Evolutionary conservation across 2,113 vertebrate genomes (phyloP).

Genomic region (Connochaetes taurinus): DNA sequence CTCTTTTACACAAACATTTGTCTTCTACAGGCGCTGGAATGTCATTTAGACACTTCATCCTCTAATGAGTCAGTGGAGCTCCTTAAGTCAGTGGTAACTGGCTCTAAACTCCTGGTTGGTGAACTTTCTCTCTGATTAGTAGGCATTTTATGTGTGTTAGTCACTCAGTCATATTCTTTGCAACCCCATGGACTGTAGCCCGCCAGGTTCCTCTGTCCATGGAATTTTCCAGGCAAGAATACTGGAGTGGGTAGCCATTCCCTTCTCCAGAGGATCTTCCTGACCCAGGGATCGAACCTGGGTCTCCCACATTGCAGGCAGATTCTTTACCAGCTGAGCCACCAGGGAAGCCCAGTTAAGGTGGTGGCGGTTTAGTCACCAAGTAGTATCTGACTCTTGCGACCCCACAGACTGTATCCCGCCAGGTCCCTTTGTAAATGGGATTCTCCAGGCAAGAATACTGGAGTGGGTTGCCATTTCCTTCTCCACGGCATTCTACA

Average conservation of each 20-base stretch:
- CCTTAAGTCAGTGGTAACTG: background rate
- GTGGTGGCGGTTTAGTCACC: background rate
- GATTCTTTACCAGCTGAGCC: background rate
- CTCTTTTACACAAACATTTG: background rate
- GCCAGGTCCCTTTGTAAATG: background rate
- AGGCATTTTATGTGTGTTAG: background rate
- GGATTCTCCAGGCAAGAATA: background rate
- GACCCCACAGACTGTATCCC: background rate
- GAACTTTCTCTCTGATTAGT: background rate
- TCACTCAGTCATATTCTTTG: background rate
- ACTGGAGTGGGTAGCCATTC: background rate
- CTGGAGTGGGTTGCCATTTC: background rate
- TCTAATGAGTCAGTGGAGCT: background rate
- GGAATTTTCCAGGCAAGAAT: background rate
- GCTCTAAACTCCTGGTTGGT: background rate
- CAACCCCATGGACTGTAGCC: background rate
- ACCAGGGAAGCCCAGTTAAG: background rate
- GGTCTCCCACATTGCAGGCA: background rate
- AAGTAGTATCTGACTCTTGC: background rate
- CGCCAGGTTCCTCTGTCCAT: background rate
- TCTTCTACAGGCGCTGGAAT: background rate
- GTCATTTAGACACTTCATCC: background rate
- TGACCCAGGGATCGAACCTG: background rate
- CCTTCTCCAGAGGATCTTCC: background rate
- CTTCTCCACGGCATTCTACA: background rate